phyloP scores from a whole-genome alignment of 2,797 vertebrate species.

The Micromesistius poutassou region DNA sequence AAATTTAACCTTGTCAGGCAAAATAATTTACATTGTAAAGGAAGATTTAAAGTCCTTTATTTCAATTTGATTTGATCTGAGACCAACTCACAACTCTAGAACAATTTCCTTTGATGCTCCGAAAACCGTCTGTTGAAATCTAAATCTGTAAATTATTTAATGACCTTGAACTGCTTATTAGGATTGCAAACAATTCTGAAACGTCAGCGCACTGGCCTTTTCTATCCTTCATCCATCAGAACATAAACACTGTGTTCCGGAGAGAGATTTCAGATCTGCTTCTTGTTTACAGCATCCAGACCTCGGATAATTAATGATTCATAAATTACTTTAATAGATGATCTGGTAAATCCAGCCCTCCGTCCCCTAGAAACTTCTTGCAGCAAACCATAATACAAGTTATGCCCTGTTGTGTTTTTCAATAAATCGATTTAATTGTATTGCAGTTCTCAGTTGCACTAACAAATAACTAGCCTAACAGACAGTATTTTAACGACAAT shows the following conservation, averaged over 20 bases:
- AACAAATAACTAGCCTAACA: not conserved
- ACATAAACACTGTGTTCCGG: not conserved
- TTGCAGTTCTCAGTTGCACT: not conserved
- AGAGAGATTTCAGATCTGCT: not conserved
- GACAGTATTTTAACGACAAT: not conserved
- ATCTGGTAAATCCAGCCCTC: too few species aligned
- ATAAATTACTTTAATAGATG: not conserved
- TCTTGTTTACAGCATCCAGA: not conserved
- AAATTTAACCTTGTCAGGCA: not conserved
- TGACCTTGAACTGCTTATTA: not conserved
- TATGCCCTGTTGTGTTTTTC: not conserved
- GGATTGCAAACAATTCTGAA: not conserved
- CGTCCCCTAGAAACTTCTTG: not conserved
- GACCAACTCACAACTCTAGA: not conserved
- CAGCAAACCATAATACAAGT: not conserved
- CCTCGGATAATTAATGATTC: not conserved
- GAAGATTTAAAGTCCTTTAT: not conserved
- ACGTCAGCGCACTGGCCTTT: not conserved
- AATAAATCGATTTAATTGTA: not conserved
- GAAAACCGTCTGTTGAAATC: not conserved
- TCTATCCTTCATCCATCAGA: not conserved
- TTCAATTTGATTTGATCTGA: not conserved
- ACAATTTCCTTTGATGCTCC: not conserved
- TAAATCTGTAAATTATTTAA: not conserved
- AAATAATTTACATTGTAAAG: not conserved